Conservation (phyloP, 2,113 vertebrate genomes). For the Thamnaconus septentrionalis region DNA sequence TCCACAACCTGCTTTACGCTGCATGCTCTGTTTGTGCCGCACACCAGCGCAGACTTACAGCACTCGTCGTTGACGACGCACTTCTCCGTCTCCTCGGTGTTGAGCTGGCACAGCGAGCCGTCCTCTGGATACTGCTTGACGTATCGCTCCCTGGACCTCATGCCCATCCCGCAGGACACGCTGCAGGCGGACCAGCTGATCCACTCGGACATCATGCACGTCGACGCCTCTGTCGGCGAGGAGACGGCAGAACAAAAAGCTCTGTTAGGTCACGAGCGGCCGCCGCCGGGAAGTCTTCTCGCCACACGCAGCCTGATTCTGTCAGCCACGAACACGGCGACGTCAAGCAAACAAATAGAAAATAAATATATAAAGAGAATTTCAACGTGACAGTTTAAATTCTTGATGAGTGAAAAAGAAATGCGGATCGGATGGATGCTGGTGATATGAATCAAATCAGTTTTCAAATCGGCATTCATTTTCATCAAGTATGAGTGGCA, state of each 20-base stretch:
- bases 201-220: conserved; percentile 99
- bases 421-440: no score
- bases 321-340: no score
- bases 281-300: no score
- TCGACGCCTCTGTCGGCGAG: conserved; percentile 81
- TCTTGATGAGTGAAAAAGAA: no score
- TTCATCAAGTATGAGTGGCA: no score
- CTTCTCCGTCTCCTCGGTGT: conserved; percentile 93
- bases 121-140: conserved; percentile 97
- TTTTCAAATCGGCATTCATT: no score
- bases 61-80: conserved; percentile 93
- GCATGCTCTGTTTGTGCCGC: background rate
- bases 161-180: conserved; percentile 89
- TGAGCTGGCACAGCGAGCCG: conserved; percentile 88
- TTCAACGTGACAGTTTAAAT: no score
- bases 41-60: conserved; percentile 73
- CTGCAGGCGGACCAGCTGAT: conserved; percentile 98
- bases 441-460: no score
- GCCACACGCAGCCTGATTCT: no score
- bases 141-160: conserved; percentile 91
- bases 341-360: no score
- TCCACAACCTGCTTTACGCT: no score
- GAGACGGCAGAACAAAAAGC: background rate
- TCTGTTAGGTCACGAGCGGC: background rate
- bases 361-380: no score